Evolutionary conservation across 2,888 invertebrate genomes (phyloP), one percentile per base, ranked within the genome.

Genomic region (Netelia melanura): DNA sequence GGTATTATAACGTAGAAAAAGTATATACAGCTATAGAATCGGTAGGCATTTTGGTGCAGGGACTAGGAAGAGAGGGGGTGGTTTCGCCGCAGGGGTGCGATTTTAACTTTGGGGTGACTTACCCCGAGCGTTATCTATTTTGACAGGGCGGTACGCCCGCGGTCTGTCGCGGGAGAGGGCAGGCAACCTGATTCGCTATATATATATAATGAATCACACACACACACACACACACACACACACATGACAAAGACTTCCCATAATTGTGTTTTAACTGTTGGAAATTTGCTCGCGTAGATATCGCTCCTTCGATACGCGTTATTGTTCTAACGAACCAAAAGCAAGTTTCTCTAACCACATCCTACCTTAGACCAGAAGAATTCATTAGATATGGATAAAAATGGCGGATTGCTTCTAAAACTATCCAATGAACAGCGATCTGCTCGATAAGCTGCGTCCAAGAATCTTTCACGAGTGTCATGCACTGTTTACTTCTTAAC

Each of bases 61-160:
- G 65, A 61, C 54, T 5, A 65, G 30, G 43, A 62, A 48, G 14
- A 80, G 80, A 79, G 72, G 80, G 74, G 74, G 56, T 56, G 64
- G 52, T 68, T 78, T 75, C 87, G 88, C 88, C 87, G 85, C 88
- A 90, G 87, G 92, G 91, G 90, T 90, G 90, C 76, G 89, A 89
- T 93, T 93, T 93, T 93, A 93, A 93, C 93, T 92, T 91, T 88
- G 90, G 90, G 90, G 92, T 91, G 92, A 92, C 92, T 92, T 92
- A 92, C 89, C 90, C 90, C 88, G 90, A 90, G 89, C 93, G 92
- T 93, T 93, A 93, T 93, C 93, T 93, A 93, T 93, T 93, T 93
- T 93, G 93, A 93, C 93, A 93, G 92, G 91, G 91, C 90, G 92
- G 91, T 91, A 89, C 92, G 92, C 89, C 90, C 90, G 93, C 89